phyloP scores from a whole-genome alignment of 2,888 invertebrate species.

The Spilosoma lubricipeda region DNA sequence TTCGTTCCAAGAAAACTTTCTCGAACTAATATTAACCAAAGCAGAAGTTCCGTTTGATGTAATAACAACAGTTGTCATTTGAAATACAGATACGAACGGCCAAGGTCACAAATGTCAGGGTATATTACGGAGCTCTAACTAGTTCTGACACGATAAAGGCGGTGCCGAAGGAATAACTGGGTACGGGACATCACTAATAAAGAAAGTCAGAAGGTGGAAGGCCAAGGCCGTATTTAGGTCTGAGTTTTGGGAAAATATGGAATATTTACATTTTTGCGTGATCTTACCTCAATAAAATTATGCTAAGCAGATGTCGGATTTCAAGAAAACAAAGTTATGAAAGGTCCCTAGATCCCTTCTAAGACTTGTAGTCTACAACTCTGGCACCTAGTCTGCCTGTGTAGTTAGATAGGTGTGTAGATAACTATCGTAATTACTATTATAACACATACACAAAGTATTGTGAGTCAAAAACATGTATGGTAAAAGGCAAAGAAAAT shows the following conservation, averaged over 20 bases:
- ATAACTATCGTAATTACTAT: no score
- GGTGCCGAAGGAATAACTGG: slow-evolving; percentile 22
- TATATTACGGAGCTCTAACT: slow-evolving; percentile 18
- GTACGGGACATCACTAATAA: slow-evolving; percentile 30
- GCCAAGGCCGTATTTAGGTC: slow-evolving; percentile 30
- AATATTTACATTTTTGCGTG: slow-evolving; percentile 40
- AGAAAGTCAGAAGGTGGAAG: slow-evolving; percentile 29
- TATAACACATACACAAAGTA: no score
- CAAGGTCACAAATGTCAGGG: slow-evolving; percentile 25
- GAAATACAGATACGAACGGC: slow-evolving; percentile 14
- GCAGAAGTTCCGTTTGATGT: background rate
- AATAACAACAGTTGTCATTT: slow-evolving; percentile 17
- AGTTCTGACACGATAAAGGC: slow-evolving; percentile 38
- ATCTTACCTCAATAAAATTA: slow-evolving; percentile 44
- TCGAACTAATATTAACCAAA: background rate
- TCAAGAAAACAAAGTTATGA: slow-evolving; percentile 35
- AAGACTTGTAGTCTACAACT: no score
- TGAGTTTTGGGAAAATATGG: slow-evolving; percentile 33
- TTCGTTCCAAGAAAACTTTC: background rate
- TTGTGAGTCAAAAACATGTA: background rate
- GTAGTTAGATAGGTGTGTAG: no score
- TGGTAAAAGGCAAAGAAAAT: background rate
- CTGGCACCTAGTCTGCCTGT: no score
- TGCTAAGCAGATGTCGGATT: slow-evolving; percentile 42
- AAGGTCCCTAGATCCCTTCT: background rate